Evolutionary conservation across 2,113 vertebrate genomes (phyloP).

Genomic region (Himantopus leucocephalus): DNA sequence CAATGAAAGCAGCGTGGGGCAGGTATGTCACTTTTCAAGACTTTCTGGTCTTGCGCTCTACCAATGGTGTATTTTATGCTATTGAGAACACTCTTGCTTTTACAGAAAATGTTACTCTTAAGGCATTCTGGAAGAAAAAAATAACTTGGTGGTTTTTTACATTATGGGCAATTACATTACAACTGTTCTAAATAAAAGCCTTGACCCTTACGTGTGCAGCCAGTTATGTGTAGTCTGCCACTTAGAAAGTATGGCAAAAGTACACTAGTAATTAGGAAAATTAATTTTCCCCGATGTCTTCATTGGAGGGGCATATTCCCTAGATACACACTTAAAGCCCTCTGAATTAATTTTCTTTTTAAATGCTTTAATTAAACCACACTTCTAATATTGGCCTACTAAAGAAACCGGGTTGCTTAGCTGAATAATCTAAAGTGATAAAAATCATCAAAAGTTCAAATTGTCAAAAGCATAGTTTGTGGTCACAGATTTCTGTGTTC

Average conservation of each 20-base stretch:
- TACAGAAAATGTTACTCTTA: background rate
- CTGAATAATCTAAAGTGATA: background rate
- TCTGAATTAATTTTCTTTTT: background rate
- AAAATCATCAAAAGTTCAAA: background rate
- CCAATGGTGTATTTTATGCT: background rate
- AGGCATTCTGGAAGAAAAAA: background rate
- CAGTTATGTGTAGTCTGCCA: background rate
- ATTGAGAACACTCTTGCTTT: background rate
- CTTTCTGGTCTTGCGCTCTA: background rate
- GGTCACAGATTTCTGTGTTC: background rate
- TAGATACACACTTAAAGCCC: background rate
- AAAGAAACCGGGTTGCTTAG: background rate
- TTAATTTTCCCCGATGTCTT: background rate
- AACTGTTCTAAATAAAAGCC: background rate
- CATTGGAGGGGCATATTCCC: background rate
- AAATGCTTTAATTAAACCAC: background rate
- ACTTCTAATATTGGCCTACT: background rate
- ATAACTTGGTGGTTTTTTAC: background rate
- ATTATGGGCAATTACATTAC: background rate
- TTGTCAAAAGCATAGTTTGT: background rate
- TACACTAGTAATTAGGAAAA: background rate
- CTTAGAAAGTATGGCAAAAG: background rate
- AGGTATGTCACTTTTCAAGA: slow-evolving; percentile 78
- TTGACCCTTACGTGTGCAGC: background rate
- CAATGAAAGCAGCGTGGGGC: slow-evolving; percentile 91